A percentile compares a stretch with the other conserved stretches of the same genome.
These are phyloP conservation scores for Anser cygnoides DNA, from an alignment of 2,113 vertebrate genomes.

Conservation along the genomic window DNA sequence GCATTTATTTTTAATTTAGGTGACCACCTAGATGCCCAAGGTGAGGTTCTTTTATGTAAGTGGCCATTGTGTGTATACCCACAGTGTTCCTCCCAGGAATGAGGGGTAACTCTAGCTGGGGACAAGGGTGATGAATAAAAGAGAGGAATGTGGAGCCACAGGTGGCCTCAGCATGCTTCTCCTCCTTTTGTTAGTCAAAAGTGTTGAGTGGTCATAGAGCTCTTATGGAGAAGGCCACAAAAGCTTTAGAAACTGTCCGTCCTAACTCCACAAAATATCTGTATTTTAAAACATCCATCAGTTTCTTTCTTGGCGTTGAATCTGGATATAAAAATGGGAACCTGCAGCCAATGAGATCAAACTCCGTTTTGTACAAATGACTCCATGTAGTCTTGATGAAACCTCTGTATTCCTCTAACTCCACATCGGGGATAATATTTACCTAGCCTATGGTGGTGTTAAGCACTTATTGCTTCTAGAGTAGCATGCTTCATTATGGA, in stretches of 20 bases:
- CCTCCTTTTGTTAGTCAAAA: conserved; percentile 3
- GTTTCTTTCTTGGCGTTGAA: background rate
- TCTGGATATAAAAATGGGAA: background rate
- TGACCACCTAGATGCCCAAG: background rate
- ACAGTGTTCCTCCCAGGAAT: background rate
- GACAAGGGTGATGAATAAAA: background rate
- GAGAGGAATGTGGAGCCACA: background rate
- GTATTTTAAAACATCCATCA: background rate
- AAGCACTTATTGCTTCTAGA: background rate
- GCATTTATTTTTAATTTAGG: background rate
- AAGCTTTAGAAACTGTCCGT: background rate
- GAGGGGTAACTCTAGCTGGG: background rate
- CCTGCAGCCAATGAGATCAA: background rate
- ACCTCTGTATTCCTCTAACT: background rate
- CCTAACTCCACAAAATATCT: background rate
- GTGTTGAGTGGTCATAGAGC: background rate
- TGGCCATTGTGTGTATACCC: fast-evolving
- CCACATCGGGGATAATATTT: background rate
- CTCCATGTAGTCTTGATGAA: fast-evolving
- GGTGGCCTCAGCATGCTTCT: conserved; percentile 11
- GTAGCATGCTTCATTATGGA: background rate
- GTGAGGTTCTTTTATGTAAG: background rate
- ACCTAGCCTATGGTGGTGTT: background rate
- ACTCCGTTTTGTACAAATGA: fast-evolving
- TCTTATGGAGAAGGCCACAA: background rate